Conservation (phyloP, 2,888 invertebrate genomes). For the Thereva unica region DNA sequence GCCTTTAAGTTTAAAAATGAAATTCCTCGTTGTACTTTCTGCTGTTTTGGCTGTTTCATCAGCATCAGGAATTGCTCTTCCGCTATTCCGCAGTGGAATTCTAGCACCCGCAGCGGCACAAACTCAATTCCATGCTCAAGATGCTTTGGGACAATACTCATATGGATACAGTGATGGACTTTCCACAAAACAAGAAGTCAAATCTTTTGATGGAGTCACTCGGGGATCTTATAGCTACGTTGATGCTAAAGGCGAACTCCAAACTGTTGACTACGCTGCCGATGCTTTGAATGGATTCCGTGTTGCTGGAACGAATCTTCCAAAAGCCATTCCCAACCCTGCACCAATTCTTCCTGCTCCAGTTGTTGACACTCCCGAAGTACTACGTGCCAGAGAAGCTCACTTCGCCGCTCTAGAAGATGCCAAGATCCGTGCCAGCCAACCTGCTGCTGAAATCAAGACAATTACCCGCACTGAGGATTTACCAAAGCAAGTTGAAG, state of each 20-base stretch:
- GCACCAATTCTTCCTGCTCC: conserved; percentile 44
- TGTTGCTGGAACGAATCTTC: conserved; percentile 62
- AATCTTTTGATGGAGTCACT: conserved; percentile 60
- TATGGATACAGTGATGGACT: conserved; percentile 62
- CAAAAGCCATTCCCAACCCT: conserved; percentile 45
- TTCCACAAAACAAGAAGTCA: conserved; percentile 61
- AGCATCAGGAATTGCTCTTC: conserved; percentile 32
- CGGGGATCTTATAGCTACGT: conserved; percentile 63
- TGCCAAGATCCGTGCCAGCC: conserved; percentile 47
- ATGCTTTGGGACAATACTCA: conserved; percentile 62
- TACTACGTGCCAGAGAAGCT: conserved; percentile 56
- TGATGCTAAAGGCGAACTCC: conserved; percentile 61
- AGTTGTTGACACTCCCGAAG: conserved; percentile 59
- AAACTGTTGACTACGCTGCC: conserved; percentile 61
- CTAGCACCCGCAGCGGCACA: conserved; percentile 37
- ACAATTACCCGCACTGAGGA: too few species aligned
- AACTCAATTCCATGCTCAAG: conserved; percentile 61
- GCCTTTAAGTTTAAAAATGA: conserved; percentile 50
- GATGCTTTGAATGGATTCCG: conserved; percentile 62
- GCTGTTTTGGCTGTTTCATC: conserved; percentile 46
- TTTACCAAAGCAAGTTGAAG: conserved; percentile 50
- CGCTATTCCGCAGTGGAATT: neutral
- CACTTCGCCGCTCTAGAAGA: conserved; percentile 56
- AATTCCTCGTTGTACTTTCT: conserved; percentile 48
- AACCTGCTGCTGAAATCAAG: conserved; percentile 39